Evolutionary conservation across 2,113 vertebrate genomes (phyloP).

Genomic region (Crocuta crocuta): DNA sequence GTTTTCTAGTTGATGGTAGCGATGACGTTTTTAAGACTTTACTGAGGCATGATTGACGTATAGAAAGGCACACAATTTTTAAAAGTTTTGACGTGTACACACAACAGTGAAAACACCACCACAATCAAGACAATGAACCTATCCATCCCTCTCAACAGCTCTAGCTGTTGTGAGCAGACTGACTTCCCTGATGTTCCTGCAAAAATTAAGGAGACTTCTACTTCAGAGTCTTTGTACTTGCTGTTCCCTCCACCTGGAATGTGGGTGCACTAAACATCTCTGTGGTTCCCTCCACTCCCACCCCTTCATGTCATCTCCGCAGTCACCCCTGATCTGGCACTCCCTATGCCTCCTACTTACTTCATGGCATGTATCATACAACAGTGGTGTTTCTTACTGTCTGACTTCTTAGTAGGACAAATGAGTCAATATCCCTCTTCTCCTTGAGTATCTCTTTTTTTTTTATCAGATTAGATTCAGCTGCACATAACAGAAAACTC

Average conservation of each 20-base stretch:
- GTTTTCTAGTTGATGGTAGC: not conserved
- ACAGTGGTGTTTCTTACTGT: not conserved
- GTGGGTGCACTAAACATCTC: not conserved
- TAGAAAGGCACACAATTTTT: not conserved
- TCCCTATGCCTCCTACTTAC: not conserved
- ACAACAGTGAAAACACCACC: not conserved
- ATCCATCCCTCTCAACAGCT: not conserved
- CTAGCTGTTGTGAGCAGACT: not conserved
- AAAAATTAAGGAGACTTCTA: not conserved
- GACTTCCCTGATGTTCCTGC: not conserved
- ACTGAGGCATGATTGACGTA: not conserved
- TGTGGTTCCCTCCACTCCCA: too few species aligned
- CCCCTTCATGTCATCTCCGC: not conserved
- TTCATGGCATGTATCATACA: not conserved
- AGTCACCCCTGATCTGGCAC: not conserved
- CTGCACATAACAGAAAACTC: slow-evolving; percentile 1
- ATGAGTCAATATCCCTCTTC: not conserved
- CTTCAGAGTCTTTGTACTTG: not conserved
- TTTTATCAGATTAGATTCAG: not conserved
- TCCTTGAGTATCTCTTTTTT: not conserved
- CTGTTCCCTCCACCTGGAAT: not conserved
- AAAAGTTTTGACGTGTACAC: not conserved
- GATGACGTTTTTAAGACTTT: not conserved
- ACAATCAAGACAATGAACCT: not conserved
- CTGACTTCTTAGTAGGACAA: not conserved